Evolutionary conservation across 2,888 invertebrate genomes (phyloP), one percentile per base, ranked within the genome.

Genomic region (Drosophila rellima): DNA sequence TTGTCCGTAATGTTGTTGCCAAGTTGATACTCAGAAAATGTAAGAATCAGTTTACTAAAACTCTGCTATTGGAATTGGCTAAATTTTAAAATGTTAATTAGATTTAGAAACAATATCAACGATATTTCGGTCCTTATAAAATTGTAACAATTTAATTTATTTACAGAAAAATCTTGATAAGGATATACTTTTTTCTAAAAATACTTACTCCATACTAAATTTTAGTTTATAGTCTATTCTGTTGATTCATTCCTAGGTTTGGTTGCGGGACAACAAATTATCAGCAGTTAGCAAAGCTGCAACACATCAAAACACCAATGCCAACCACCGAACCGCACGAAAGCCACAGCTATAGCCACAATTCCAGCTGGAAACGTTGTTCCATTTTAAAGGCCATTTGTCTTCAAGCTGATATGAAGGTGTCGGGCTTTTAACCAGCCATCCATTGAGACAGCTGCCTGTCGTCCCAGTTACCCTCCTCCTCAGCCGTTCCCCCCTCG

Each of bases 381-480:
- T 52, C 17, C 70, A 57, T 40, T 74, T 70, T 45, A 78, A 73
- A 61, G 47, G 44, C 57, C 54, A 75, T 72, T 78, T 80, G 66
- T 59, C 73, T 74, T 68, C 44, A 18, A 64, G 47, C 44, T 70
- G 57, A 67, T 64, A 44, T 61, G 45, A 61, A 83, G 84, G 84
- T 81, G 81, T 70, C 65, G 48, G 70, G 65, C 61, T 69, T 62
- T 40, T 54, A 65, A 50, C 64, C 62, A 73, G 44, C 63, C 60
- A 50, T 50, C 65, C 60, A 51, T 66, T 56, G 60, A 52, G 65
- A 33, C 63, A 45, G 63, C 64, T 45, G 65, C 18, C 51, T 35
- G 18, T 47, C 8, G 26, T 31, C 13, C 13, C n/a, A 5, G 54
- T 5, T 17, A 13, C 15, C 51, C 29, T 40, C 26, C 29, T 13